These are phyloP conservation scores for Macaria notata DNA, from an alignment of 2,888 invertebrate species.

Conservation along the genomic window DNA sequence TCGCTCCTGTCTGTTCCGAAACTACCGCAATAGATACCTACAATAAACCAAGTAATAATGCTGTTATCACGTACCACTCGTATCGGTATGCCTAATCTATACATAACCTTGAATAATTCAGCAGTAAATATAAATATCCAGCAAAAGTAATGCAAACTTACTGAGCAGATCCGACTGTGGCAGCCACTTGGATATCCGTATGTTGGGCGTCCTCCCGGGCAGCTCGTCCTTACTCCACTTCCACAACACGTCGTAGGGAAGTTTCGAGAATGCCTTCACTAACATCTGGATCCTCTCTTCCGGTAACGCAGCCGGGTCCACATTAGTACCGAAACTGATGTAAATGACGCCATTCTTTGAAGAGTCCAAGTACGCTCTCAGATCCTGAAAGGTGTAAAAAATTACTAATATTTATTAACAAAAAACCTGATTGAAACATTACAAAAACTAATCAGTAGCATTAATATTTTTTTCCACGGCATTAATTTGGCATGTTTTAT, in stretches of 20 bases:
- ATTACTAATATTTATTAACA: not conserved
- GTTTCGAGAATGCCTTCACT: conserved; percentile 45
- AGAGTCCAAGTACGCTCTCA: conserved; percentile 48
- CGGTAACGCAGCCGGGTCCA: too few species aligned
- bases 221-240: conserved; percentile 55
- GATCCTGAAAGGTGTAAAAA: conserved; percentile 42
- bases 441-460: too few species aligned
- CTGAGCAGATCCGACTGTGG: conserved; percentile 43
- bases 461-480: too few species aligned
- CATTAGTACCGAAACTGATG: conserved; percentile 39
- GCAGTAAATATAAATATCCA: too few species aligned
- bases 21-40: too few species aligned
- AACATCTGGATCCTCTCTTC: conserved; percentile 46
- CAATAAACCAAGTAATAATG: too few species aligned
- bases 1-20: too few species aligned
- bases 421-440: too few species aligned
- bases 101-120: too few species aligned
- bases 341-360: conserved; percentile 55
- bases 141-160: conserved; percentile 31
- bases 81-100: too few species aligned
- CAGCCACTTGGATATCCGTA: conserved; percentile 41
- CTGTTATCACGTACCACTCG: too few species aligned
- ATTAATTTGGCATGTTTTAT: too few species aligned
- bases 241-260: conserved; percentile 57
- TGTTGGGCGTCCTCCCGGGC: conserved; percentile 45